These are phyloP conservation scores for Drosophila ohnishii DNA, from an alignment of 1,140 invertebrate species.

Conservation along the genomic window DNA sequence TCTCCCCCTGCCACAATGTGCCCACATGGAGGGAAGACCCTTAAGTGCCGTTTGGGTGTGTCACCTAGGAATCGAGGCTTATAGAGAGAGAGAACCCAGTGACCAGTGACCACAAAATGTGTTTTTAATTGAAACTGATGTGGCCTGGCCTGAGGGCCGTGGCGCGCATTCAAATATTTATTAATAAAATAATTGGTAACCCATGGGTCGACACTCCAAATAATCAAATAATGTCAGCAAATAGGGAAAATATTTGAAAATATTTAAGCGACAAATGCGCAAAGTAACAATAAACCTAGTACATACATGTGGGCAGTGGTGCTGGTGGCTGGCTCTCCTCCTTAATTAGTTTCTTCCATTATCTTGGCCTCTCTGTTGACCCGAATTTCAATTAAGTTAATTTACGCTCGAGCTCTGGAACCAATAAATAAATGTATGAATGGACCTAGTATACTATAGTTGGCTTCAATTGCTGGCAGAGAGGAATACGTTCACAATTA, in stretches of 20 bases:
- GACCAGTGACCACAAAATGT: conserved; percentile 74
- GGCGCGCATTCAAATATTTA: conserved; percentile 70
- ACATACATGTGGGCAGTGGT: conserved; percentile 20
- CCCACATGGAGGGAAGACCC: conserved; percentile 43
- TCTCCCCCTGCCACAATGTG: not conserved
- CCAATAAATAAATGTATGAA: conserved; percentile 64
- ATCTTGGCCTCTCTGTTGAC: conserved; percentile 83
- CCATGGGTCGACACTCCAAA: conserved; percentile 42
- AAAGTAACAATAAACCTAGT: conserved; percentile 17
- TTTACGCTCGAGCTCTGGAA: conserved; percentile 65
- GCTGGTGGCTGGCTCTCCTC: conserved; percentile 19
- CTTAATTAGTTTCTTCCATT: conserved; percentile 83
- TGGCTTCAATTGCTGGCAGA: conserved; percentile 44
- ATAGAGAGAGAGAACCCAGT: conserved; percentile 10
- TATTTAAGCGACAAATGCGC: conserved; percentile 60
- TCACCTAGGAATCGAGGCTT: conserved; percentile 43
- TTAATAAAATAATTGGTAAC: conserved; percentile 76
- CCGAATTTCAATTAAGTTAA: conserved; percentile 83
- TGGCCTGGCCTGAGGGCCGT: conserved; percentile 60
- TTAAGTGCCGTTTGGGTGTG: conserved; percentile 52
- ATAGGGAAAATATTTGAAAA: conserved; percentile 77
- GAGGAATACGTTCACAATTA: conserved; percentile 56
- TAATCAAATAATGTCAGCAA: conserved; percentile 71
- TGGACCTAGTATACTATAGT: conserved; percentile 44
- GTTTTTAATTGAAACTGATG: conserved; percentile 78